Base-by-base conservation (phyloP, 1,140 invertebrate genomes). In the Drosophila arawakana region DNA sequence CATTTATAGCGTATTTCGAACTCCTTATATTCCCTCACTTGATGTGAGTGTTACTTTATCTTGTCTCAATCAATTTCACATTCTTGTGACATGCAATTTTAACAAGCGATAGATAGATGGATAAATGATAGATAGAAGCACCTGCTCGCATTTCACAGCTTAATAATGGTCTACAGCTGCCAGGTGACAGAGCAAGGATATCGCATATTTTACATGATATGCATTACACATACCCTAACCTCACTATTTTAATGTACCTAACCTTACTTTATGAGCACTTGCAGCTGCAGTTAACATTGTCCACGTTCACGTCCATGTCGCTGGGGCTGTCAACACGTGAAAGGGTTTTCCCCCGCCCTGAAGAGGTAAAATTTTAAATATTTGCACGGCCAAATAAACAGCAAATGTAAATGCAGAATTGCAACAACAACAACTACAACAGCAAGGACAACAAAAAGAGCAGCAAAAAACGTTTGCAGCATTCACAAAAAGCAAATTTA, bases 301-400 rank as follows among this genome's bases (percentile, higher is more conserved):
- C 39, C 58, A 30, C 25, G 25, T 30, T 2, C 25, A 30, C 25
- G 25, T 25, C 2, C 30, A 37, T 65, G 68, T 50, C 15, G 59
- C 50, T 34, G 43, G 59, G 10, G 15, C 58, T 70, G 58, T 70
- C 67, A 70, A 37, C 54, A 43, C 37, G 9, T 21, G 37, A 55
- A 9, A 21, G 44, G 18, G 44, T 15, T 47, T 18, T 47, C 18
- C 5, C 21, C 37, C 62, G 50, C 57, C 63, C 75, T 47, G 4
- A 30, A 30, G 25, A 30, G 78, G 76, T 66, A 80, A 83, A 72
- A 81, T 76, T 86, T 86, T 86, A 80, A 89, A 88, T 89, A 89
- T 88, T 86, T 83, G 73, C 83, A 88, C 73, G 70, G 80, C 69
- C 73, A 88, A 82, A 88, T 88, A 88, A 88, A 88, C 84, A 89